phyloP scores from a whole-genome alignment of 2,888 invertebrate species.

The Hydraecia micacea region DNA sequence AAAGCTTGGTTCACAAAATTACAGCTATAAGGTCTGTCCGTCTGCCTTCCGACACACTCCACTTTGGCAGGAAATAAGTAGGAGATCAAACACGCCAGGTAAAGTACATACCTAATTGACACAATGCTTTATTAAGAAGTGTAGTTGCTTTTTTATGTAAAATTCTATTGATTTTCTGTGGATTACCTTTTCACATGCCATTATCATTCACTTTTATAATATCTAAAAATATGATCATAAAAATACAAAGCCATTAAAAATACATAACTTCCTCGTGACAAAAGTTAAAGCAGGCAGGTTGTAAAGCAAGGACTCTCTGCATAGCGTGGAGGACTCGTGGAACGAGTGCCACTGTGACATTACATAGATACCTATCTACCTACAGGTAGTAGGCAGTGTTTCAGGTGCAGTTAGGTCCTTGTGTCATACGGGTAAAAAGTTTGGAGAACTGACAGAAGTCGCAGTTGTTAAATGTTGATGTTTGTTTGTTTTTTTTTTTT shows the following conservation, averaged over 20 bases:
- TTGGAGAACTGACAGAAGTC: not conserved
- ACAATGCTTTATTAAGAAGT: too few species aligned
- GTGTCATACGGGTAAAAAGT: constrained; percentile 25
- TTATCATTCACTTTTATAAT: not conserved
- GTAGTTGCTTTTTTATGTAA: not conserved
- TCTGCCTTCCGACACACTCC: too few species aligned
- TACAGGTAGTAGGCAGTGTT: constrained; percentile 15
- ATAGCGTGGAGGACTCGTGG: constrained; percentile 39
- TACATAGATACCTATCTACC: constrained; percentile 7
- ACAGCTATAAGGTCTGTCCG: too few species aligned
- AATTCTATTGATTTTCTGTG: not conserved
- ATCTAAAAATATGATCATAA: not conserved
- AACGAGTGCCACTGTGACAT: constrained; percentile 39
- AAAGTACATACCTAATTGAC: too few species aligned
- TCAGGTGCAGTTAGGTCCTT: not conserved
- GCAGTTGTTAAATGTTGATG: not conserved
- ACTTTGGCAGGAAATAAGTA: too few species aligned
- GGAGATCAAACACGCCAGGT: too few species aligned
- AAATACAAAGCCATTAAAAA: constrained; percentile 18
- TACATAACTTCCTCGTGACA: not conserved
- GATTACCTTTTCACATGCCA: not conserved
- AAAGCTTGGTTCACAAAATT: too few species aligned
- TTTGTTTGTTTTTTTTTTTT: not conserved
- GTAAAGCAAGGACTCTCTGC: constrained; percentile 36
- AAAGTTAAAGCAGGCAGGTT: constrained; percentile 16